These are phyloP conservation scores for Crotalus helleri DNA, from an alignment of 2,113 vertebrate genomes.

Conservation along the genomic window DNA sequence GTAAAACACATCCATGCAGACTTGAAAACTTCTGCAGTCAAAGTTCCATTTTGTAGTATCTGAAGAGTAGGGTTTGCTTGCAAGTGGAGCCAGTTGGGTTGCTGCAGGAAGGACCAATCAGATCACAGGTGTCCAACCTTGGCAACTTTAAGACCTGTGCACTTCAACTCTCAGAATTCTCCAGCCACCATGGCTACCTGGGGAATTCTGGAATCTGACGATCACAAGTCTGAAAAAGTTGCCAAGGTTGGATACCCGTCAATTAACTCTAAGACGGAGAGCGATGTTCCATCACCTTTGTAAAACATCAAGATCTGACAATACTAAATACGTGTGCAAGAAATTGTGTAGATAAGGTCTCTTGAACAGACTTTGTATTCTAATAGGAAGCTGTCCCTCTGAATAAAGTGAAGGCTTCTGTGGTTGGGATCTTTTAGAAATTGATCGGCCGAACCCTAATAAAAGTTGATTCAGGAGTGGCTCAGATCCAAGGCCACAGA, in stretches of 20 bases:
- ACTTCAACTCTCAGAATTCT: background rate
- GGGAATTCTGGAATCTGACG: background rate
- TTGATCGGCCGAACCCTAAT: background rate
- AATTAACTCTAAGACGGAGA: too few species aligned
- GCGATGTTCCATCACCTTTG: background rate
- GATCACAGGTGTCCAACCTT: background rate
- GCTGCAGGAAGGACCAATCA: background rate
- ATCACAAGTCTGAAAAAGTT: background rate
- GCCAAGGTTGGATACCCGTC: background rate
- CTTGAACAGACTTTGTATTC: background rate
- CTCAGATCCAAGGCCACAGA: background rate
- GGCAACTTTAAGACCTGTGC: background rate
- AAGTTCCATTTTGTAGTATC: background rate
- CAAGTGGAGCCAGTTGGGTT: too few species aligned
- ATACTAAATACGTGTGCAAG: background rate
- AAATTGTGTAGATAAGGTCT: background rate
- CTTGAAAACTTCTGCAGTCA: background rate
- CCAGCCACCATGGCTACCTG: background rate
- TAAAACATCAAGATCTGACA: background rate
- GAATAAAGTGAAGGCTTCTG: background rate
- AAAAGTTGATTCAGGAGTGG: background rate
- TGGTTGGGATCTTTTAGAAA: background rate
- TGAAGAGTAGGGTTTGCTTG: background rate
- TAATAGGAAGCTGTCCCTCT: background rate
- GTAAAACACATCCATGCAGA: background rate